Conservation (phyloP, 2,797 vertebrate genomes). For the Poeciliopsis paucimaculata region DNA sequence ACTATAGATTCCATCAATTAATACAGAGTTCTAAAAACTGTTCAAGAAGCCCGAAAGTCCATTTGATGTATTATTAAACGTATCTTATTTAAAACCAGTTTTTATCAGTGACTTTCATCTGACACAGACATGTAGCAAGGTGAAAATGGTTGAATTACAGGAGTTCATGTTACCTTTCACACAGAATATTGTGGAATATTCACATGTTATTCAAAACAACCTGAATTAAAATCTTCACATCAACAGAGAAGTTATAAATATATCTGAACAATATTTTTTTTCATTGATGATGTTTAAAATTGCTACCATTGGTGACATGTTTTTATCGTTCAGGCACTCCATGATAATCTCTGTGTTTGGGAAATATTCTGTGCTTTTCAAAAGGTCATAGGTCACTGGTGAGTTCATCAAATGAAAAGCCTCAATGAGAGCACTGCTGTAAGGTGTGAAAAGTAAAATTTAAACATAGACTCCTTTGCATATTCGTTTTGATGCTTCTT, state of each 20-base stretch:
- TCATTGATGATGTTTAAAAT: background rate
- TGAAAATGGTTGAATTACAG: background rate
- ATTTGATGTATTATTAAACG: conserved; percentile 35
- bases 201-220: background rate
- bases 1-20: conserved; percentile 15
- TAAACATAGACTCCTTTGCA: background rate
- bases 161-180: background rate
- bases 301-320: background rate
- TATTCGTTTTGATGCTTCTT: background rate
- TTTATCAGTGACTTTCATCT: background rate
- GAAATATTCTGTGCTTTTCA: background rate
- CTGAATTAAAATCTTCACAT: background rate
- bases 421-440: background rate
- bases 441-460: conserved; percentile 24
- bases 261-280: background rate
- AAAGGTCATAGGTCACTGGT: conserved; percentile 5
- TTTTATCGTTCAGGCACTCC: conserved; percentile 4
- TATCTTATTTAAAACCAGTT: conserved; percentile 26
- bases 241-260: background rate
- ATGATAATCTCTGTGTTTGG: background rate
- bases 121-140: background rate
- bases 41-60: conserved; percentile 21
- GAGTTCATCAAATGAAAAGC: background rate
- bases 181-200: too few relatives aligned
- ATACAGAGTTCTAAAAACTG: conserved; percentile 31